These are phyloP conservation scores for Malaclemys terrapin DNA, from an alignment of 2,113 vertebrate species.

Conservation along the genomic window DNA sequence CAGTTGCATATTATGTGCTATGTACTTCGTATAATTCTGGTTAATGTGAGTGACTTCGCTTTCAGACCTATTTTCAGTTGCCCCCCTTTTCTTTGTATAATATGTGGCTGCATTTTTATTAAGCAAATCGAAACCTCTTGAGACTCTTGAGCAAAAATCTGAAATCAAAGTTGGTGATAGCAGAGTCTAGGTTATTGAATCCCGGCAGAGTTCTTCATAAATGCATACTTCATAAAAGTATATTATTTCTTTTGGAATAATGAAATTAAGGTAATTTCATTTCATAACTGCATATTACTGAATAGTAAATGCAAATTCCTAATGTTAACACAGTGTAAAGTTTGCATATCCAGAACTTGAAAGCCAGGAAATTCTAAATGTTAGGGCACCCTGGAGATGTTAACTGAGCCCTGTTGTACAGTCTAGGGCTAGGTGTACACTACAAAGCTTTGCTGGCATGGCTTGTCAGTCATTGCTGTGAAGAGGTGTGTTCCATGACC, in stretches of 20 bases:
- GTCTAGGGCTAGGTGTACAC: not conserved
- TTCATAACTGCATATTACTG: not conserved
- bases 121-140: not conserved
- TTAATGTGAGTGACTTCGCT: not conserved
- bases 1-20: not conserved
- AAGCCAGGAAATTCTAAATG: not conserved
- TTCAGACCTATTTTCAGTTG: not conserved
- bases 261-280: too few species aligned
- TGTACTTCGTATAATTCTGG: not conserved
- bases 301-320: not conserved
- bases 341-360: not conserved
- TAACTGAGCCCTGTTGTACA: not conserved
- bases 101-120: not conserved
- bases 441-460: not conserved
- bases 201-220: not conserved
- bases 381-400: not conserved
- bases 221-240: not conserved
- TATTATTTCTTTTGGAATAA: not conserved
- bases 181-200: not conserved
- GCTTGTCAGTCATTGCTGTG: not conserved
- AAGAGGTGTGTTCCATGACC: not conserved
- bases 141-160: not conserved
- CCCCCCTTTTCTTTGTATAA: not conserved
- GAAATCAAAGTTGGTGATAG: not conserved
- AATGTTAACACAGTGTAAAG: not conserved